Evolutionary conservation across 1,140 invertebrate species (phyloP).

Genomic region (Schlechtendalia chinensis): DNA sequence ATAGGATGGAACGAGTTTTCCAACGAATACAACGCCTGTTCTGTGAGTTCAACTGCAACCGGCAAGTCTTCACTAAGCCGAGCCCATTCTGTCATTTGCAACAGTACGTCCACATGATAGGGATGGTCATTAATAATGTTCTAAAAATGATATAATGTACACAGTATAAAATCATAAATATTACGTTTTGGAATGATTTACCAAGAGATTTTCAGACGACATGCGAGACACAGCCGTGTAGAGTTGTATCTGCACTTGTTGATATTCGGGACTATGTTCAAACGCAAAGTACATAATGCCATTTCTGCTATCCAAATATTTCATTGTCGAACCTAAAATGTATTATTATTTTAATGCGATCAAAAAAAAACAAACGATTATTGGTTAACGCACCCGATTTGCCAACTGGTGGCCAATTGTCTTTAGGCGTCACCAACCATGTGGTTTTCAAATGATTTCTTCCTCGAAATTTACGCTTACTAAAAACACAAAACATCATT

Average conservation of each 20-base stretch:
- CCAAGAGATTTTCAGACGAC: constrained; percentile 78
- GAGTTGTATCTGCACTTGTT: constrained; percentile 66
- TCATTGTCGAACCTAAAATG: constrained; percentile 70
- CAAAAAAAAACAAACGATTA: constrained; percentile 13
- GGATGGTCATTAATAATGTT: constrained; percentile 72
- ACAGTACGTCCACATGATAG: constrained; percentile 80
- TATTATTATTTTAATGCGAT: constrained; percentile 44
- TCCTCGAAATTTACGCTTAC: constrained; percentile 63
- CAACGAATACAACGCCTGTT: constrained; percentile 73
- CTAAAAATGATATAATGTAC: constrained; percentile 57
- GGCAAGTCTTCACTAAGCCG: constrained; percentile 76
- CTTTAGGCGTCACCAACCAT: constrained; percentile 67
- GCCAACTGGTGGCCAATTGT: constrained; percentile 66
- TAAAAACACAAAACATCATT: constrained; percentile 53
- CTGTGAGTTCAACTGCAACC: constrained; percentile 75
- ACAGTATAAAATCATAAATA: neutral
- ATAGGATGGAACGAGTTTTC: constrained; percentile 78
- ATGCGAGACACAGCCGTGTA: constrained; percentile 75
- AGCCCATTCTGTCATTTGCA: constrained; percentile 81
- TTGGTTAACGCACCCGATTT: constrained; percentile 60
- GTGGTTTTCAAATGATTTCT: constrained; percentile 63
- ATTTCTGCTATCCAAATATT: constrained; percentile 60
- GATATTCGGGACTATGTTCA: constrained; percentile 76
- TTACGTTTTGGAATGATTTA: constrained; percentile 56
- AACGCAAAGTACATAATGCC: constrained; percentile 71